Evolutionary conservation across 1,140 invertebrate species (phyloP), one percentile per base, ranked within the genome.

Genomic region (Drosophila orosa): DNA sequence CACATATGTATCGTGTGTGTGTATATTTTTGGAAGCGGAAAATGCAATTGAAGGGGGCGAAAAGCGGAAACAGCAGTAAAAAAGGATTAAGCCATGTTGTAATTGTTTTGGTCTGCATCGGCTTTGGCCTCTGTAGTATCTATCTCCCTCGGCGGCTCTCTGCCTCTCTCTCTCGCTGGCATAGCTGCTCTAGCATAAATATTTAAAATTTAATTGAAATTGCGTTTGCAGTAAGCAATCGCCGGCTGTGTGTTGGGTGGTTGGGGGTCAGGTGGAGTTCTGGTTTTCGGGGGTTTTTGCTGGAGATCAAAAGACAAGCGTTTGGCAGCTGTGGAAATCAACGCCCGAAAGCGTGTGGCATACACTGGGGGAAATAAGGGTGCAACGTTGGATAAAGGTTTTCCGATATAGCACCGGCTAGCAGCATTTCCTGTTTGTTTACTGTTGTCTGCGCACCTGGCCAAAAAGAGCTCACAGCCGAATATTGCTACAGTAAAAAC

Each of bases 161-260:
- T 33, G 12, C n/a, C 24, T 24, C 13, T 13, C 35, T 44, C 13
- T 54, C 22, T 33, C 56, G 54, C 37, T 40, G 42, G 17, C 68
- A 54, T 35, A 35, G 66, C 40, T 67, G 45, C 58, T 76, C 56
- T 67, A 67, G 73, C 85, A 89, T 89, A 89, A 89, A 89, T 89
- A 89, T 89, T 89, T 89, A 89, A 89, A 89, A 90, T 89, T 89
- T 89, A 89, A 89, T 89, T 89, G 84, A 89, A 89, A 89, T 89
- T 89, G 83, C 76, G 71, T 84, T 83, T 84, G 80, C 55, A 56
- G 65, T 31, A 54, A 58, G 33, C 39, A n/a, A 57, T 33, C 25
- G n/a, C 29, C 5, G 35, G 45, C 13, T 27, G n/a, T 29, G 33
- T 17, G n/a, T n/a, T 29, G 31, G 56, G 37, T 48, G 25, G 5